These are phyloP conservation scores for Epiblema foenella DNA, from an alignment of 2,888 invertebrate species.

Conservation along the genomic window DNA sequence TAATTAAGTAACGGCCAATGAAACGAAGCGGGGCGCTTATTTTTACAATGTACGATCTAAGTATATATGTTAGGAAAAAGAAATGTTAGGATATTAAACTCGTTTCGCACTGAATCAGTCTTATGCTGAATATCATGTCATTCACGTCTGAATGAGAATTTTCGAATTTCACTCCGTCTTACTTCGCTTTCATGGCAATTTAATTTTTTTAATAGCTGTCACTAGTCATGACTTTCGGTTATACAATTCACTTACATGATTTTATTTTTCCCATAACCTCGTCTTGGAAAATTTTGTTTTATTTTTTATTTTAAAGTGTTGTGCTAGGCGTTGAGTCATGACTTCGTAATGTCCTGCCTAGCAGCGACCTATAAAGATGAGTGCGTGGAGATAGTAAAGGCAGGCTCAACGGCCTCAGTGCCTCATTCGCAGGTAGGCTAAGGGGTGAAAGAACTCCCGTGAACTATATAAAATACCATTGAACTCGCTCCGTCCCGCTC, in stretches of 20 bases:
- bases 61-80: too few relatives aligned
- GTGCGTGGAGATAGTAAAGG: conserved; percentile 77
- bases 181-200: conserved; percentile 26
- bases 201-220: conserved; percentile 27
- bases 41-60: background rate
- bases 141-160: conserved; percentile 6
- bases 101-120: conserved; percentile 2
- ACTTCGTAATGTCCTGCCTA: conserved; percentile 49
- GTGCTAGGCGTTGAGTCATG: conserved; percentile 13
- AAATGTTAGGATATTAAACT: background rate
- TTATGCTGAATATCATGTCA: conserved; percentile 36
- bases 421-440: conserved; percentile 86
- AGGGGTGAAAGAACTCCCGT: conserved; percentile 84
- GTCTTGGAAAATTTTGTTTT: background rate
- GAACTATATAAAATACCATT: conserved; percentile 85
- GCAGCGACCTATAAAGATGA: conserved; percentile 82
- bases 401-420: conserved; percentile 83
- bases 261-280: background rate
- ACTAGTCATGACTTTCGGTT: conserved; percentile 21
- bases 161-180: conserved; percentile 20
- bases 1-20: too few relatives aligned
- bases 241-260: conserved; percentile 9
- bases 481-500: conserved; percentile 78
- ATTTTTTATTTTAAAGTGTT: background rate
- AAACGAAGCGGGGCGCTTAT: too few relatives aligned